A percentile compares a stretch with the other conserved stretches of the same genome.
Evolutionary conservation across 2,797 vertebrate species (phyloP).

Genomic region (Pelodytes ibericus): DNA sequence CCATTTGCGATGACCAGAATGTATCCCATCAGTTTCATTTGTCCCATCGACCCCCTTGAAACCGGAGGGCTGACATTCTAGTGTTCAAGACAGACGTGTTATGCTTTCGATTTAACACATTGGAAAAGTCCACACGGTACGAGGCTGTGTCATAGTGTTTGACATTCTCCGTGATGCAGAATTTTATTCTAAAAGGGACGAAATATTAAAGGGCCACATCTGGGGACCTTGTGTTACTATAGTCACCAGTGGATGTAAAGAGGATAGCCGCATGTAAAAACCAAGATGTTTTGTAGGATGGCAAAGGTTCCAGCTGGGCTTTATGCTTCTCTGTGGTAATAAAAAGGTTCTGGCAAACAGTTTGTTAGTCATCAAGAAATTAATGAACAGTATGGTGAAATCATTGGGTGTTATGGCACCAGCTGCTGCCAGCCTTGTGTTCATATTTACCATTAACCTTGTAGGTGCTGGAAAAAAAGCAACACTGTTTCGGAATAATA

Average conservation of each 20-base stretch:
- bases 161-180: neutral
- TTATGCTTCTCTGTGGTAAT: neutral
- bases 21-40: too few relatives aligned
- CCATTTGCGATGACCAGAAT: too few relatives aligned
- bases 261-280: neutral
- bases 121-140: neutral
- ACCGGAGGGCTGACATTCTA: too few relatives aligned
- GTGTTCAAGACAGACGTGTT: too few relatives aligned
- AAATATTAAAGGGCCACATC: neutral
- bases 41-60: too few relatives aligned
- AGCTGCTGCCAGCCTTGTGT: neutral
- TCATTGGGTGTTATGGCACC: neutral
- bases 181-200: neutral
- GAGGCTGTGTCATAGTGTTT: neutral
- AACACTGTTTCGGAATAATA: too few relatives aligned
- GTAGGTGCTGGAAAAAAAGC: too few relatives aligned
- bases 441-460: too few relatives aligned
- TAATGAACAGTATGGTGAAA: neutral
- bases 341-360: neutral
- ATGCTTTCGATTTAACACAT: neutral
- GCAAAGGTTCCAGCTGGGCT: neutral
- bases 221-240: too few relatives aligned
- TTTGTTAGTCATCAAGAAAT: fast-evolving
- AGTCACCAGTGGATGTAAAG: neutral
- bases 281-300: too few relatives aligned